Evolutionary conservation across 2,113 vertebrate species (phyloP).

Genomic region (Anguilla rostrata): DNA sequence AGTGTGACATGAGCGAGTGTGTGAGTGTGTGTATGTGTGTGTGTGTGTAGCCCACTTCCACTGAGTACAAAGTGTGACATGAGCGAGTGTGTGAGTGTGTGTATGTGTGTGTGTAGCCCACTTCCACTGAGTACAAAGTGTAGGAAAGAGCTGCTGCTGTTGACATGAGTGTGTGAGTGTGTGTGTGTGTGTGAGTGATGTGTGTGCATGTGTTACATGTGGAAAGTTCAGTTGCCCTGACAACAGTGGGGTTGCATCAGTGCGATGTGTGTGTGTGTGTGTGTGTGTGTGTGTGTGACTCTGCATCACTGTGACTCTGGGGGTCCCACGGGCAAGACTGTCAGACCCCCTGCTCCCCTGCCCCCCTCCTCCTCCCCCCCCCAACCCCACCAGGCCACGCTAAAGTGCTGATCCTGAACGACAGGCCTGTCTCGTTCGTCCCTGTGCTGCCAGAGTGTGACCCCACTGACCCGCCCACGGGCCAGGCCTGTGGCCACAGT

Average conservation of each 20-base stretch:
- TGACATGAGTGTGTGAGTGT: background rate
- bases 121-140: background rate
- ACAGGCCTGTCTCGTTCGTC: background rate
- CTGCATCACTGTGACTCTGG: background rate
- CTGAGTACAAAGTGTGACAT: too few relatives aligned
- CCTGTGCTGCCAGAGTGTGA: background rate
- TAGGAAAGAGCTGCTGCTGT: background rate
- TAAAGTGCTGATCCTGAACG: background rate
- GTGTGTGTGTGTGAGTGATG: constrained; percentile 3
- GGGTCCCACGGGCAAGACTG: background rate
- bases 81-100: constrained; percentile 3
- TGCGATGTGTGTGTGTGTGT: background rate
- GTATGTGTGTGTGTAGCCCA: background rate
- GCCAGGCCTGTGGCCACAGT: background rate
- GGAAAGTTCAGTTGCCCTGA: background rate
- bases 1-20: background rate
- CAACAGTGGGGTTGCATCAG: too few relatives aligned
- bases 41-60: background rate
- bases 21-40: background rate
- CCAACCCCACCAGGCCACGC: background rate
- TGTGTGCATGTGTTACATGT: background rate
- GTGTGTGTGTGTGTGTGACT: background rate
- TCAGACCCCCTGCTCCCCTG: background rate
- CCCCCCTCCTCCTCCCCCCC: background rate
- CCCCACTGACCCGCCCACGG: background rate